Percentiles rank a stretch among this genome's conserved stretches.
These are phyloP conservation scores for Pristis pectinata DNA, from an alignment of 2,797 vertebrate species.

Conservation along the genomic window DNA sequence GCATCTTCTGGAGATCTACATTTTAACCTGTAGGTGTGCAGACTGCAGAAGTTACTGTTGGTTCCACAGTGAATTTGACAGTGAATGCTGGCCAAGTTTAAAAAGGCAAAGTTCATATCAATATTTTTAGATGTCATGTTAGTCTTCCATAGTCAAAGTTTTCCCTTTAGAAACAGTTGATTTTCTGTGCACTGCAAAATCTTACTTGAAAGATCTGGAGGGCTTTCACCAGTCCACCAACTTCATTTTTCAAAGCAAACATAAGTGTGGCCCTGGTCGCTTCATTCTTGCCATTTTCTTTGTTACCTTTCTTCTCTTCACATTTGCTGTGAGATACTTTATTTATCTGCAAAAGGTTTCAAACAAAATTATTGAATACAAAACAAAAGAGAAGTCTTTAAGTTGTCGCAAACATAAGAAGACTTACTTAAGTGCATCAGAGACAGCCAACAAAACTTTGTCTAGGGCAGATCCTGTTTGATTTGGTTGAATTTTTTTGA, in stretches of 20 bases:
- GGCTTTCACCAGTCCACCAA: slow-evolving; percentile 82
- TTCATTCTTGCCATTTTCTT: slow-evolving; percentile 53
- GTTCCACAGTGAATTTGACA: no score
- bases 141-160: background rate
- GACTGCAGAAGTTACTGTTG: no score
- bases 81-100: no score
- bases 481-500: no score
- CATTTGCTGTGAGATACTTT: slow-evolving; percentile 67
- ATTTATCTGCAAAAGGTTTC: slow-evolving; percentile 54
- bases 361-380: background rate
- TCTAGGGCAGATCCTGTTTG: no score
- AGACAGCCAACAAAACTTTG: no score
- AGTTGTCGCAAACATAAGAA: background rate
- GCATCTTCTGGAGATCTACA: no score
- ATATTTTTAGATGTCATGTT: background rate
- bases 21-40: no score
- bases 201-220: slow-evolving; percentile 87
- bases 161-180: background rate
- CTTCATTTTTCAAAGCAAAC: slow-evolving; percentile 91
- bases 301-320: slow-evolving; percentile 64
- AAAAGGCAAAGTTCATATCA: background rate
- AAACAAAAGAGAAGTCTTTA: background rate
- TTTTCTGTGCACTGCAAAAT: background rate
- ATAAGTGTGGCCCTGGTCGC: slow-evolving; percentile 73
- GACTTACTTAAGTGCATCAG: no score